A percentile compares a stretch with the other conserved stretches of the same genome.
phyloP scores from a whole-genome alignment of 2,113 vertebrate species.

The Grallaria varia region DNA sequence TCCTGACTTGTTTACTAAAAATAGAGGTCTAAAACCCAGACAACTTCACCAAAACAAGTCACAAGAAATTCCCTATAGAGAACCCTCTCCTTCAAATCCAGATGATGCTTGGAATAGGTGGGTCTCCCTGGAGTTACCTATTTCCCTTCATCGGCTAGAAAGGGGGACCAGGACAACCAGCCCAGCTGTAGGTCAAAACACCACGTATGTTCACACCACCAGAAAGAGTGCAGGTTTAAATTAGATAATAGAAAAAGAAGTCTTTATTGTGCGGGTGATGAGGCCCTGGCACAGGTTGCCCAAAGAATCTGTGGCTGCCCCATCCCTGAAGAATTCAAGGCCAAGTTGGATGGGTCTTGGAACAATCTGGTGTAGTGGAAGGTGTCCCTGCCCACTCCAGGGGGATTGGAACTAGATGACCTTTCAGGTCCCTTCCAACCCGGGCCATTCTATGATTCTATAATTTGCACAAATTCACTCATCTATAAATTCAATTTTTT shows the following conservation, averaged over 20 bases:
- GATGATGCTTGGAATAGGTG: neutral
- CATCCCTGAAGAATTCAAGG: neutral
- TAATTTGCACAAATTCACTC: neutral
- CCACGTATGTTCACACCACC: neutral
- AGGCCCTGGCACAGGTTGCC: neutral
- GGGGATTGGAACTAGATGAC: neutral
- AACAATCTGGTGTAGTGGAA: accelerated
- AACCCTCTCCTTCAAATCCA: neutral
- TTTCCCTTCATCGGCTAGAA: neutral
- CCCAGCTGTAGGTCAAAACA: neutral
- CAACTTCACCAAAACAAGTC: neutral
- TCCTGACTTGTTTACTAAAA: neutral
- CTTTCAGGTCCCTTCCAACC: neutral
- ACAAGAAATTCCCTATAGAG: neutral
- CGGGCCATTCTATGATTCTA: neutral
- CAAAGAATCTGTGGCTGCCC: neutral
- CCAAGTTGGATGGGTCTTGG: accelerated
- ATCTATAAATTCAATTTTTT: neutral
- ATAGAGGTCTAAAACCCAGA: neutral
- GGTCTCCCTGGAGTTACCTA: neutral
- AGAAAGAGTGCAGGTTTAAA: neutral
- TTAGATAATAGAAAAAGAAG: too few species aligned
- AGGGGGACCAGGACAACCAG: neutral
- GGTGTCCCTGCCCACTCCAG: neutral
- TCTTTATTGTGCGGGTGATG: accelerated